phyloP scores from a whole-genome alignment of 2,888 invertebrate genomes.

The Apodemia hepburni region DNA sequence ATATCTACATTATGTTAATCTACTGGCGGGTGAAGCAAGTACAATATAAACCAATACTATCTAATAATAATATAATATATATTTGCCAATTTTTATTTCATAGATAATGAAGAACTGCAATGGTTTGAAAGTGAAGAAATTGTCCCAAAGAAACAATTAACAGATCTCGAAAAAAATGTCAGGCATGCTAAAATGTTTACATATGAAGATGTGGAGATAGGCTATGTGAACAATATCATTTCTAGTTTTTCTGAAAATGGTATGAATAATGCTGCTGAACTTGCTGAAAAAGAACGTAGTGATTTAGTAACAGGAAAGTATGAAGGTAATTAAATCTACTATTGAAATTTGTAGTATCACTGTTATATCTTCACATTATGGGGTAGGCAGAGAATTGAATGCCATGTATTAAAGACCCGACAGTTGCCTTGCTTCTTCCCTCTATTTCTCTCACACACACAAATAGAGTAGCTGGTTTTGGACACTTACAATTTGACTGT shows the following conservation, averaged over 20 bases:
- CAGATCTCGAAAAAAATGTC: constrained; percentile 48
- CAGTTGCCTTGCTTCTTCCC: too few species aligned
- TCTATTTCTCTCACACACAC: too few species aligned
- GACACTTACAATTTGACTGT: too few species aligned
- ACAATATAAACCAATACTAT: too few species aligned
- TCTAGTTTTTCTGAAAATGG: constrained; percentile 45
- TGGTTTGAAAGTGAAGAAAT: constrained; percentile 60
- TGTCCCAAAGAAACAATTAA: constrained; percentile 44
- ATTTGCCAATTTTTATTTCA: constrained; percentile 20
- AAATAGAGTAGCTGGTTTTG: too few species aligned
- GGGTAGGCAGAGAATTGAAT: too few species aligned
- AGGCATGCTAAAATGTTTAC: constrained; percentile 61
- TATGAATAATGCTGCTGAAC: constrained; percentile 57
- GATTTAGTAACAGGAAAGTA: constrained; percentile 88
- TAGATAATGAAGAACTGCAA: constrained; percentile 37
- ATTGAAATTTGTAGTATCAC: too few species aligned
- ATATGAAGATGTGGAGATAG: constrained; percentile 65
- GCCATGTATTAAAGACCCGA: too few species aligned
- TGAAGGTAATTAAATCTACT: constrained; percentile 81
- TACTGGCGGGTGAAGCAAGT: too few species aligned
- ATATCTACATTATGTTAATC: too few species aligned
- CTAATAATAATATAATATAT: too few species aligned
- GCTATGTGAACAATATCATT: constrained; percentile 50
- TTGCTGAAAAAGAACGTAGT: constrained; percentile 83
- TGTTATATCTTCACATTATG: too few species aligned